These are phyloP conservation scores for Dasyurus viverrinus DNA, from an alignment of 2,113 vertebrate species.

Conservation along the genomic window DNA sequence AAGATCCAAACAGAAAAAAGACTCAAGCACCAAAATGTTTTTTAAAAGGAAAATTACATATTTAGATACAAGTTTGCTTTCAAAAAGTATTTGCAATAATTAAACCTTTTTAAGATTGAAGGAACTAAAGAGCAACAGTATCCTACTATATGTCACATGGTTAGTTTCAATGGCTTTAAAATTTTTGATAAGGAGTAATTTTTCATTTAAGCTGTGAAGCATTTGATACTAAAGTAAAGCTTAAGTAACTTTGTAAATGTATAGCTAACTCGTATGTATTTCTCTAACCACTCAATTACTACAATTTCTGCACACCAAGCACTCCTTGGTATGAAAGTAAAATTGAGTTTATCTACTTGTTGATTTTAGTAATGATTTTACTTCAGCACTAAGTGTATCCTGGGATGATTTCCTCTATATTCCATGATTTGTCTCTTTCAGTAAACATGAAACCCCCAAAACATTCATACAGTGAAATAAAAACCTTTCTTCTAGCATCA, in stretches of 20 bases:
- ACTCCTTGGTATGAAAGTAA: not conserved
- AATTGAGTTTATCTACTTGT: not conserved
- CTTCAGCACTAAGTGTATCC: not conserved
- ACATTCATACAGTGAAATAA: constrained; percentile 3
- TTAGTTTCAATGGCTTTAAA: not conserved
- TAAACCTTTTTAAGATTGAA: not conserved
- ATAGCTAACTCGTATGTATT: not conserved
- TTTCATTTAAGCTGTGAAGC: constrained; percentile 42
- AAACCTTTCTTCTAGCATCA: constrained; percentile 4
- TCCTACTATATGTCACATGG: not conserved
- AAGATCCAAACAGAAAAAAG: not conserved
- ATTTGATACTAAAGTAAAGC: constrained; percentile 21
- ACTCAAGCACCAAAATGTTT: not conserved
- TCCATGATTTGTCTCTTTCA: constrained; percentile 1
- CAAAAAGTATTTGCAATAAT: not conserved
- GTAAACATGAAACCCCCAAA: not conserved
- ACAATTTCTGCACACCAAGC: fast-evolving
- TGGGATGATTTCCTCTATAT: not conserved
- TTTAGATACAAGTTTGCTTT: not conserved
- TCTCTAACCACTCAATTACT: not conserved
- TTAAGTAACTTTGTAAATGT: constrained; percentile 12
- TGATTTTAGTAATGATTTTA: not conserved
- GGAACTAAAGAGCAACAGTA: not conserved
- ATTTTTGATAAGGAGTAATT: constrained; percentile 45
- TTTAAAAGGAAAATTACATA: not conserved